Evolutionary conservation across 37 sponge, comb jelly and placozoan species (phyloP), one percentile per base, ranked within the genome.

Genomic region (Cladorhizidae sp.): DNA sequence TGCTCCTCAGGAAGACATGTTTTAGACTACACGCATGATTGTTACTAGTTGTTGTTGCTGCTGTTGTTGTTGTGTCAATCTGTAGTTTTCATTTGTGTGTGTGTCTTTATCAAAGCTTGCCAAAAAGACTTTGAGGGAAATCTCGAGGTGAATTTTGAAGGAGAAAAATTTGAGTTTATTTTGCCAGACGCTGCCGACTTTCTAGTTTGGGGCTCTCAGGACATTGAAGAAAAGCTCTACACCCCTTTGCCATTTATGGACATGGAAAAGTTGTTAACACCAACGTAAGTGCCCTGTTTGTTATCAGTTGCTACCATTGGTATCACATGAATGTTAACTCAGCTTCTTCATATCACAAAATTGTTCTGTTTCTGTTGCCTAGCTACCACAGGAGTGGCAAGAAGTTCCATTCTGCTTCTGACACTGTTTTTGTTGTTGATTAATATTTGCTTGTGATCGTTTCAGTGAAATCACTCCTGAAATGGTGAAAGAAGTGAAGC

Each of bases 201-300:
- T 26, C 29, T 36, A 2, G 36, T 70, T 25, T 25, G 22, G 23
- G 82, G 63, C 2, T 14, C 51, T 38, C n/a, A 36, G 43, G 36
- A 70, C 7, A 25, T 43, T 58, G 65, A 67, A 11, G 82, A 81
- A 17, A 35, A 40, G 14, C 49, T 62, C 2, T 40, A 40, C 7
- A 57, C 56, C 36, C 50, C 72, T 7, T 73, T 73, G 43, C 73
- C 82, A 62, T 72, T 62, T 26, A 25, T 73, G 5, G 57, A 57
- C 51, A 63, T 81, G 33, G 51, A 73, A 33, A 42, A 43, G 7
- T 43, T 81, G 3, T 61, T 81, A 3, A 21, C 72, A 23, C 82
- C 82, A 36, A 45, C 20, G 82, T 81, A 40, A 72, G 73, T 36
- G 11, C 15, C 9, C 8, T 9, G 9, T 12, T 9, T 45, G 49